Base-by-base conservation (phyloP, 1,140 invertebrate genomes). In the Drosophila bipectinata region DNA sequence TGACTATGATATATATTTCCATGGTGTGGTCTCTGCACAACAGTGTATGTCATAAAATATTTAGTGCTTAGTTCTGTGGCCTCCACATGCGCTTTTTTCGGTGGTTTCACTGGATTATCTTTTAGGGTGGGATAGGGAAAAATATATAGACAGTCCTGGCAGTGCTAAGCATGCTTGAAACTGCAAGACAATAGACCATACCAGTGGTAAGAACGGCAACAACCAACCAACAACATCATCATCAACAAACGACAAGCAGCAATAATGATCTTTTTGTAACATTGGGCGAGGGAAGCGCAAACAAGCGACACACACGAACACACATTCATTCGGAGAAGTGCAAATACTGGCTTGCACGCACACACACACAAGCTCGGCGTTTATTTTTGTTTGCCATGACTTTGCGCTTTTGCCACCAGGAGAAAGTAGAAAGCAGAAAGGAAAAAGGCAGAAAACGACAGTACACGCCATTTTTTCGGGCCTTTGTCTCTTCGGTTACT, bases 231-330 rank as follows among this genome's bases (percentile, higher is more conserved):
- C 44, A 21, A 47, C 44, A 47, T 47, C 44, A 47, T 47, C 44
- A 47, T 18, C 44, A 47, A 48, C 57, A 30, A 37, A 24, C 53
- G 39, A 52, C 41, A 57, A 67, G 15, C 49, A 58, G 71, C 49
- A 63, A 64, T 87, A 82, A 87, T 88, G 82, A 85, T 85, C 82
- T 87, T 82, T 85, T 82, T 87, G 77, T 61, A 75, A 68, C 58
- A 54, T 48, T 75, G 47, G 32, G 41, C 28, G 5, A 15, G 47
- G 28, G 26, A 61, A 51, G 47, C 63, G 61, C 63, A 85, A 77
- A 80, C 62, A 85, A 80, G 63, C 68, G 81, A 66, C 61, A 55
- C 55, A 73, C 58, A 45, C 30, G 62, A 47, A 45, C 57, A 44
- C 58, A 37, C 52, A 68, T 44, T 26, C 56, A 44, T 18, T 30